Evolutionary conservation across 2,113 vertebrate genomes (phyloP).

Genomic region (Pituophis catenifer): DNA sequence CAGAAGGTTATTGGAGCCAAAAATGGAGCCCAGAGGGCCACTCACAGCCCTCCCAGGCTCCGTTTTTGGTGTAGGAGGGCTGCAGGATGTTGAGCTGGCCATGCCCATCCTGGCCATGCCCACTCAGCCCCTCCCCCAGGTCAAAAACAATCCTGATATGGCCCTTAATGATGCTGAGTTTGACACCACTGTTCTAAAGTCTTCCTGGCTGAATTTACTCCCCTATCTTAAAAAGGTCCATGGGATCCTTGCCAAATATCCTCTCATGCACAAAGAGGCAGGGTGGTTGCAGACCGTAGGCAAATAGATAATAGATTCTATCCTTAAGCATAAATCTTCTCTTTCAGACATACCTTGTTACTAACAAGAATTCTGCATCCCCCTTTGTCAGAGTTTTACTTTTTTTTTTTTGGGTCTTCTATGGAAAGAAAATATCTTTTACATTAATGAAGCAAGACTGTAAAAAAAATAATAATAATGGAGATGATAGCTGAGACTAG

Average conservation of each 20-base stretch:
- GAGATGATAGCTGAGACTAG: not conserved
- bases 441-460: not conserved
- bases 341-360: not conserved
- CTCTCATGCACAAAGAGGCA: not conserved
- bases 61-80: too few species aligned
- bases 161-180: too few species aligned
- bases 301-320: not conserved
- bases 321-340: not conserved
- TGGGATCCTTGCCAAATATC: not conserved
- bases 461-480: not conserved
- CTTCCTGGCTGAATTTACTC: not conserved
- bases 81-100: too few species aligned
- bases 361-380: not conserved
- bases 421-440: not conserved
- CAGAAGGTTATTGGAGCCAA: too few species aligned
- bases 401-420: not conserved
- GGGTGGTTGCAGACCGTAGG: not conserved
- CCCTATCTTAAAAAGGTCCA: not conserved
- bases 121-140: too few species aligned
- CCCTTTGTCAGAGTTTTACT: not conserved
- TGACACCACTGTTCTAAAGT: too few species aligned
- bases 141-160: too few species aligned
- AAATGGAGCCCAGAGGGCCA: too few species aligned
- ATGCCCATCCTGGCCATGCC: too few species aligned
- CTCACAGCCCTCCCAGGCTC: too few species aligned